Evolutionary conservation across 1,140 invertebrate species (phyloP).

Genomic region (Antheraea pernyi): DNA sequence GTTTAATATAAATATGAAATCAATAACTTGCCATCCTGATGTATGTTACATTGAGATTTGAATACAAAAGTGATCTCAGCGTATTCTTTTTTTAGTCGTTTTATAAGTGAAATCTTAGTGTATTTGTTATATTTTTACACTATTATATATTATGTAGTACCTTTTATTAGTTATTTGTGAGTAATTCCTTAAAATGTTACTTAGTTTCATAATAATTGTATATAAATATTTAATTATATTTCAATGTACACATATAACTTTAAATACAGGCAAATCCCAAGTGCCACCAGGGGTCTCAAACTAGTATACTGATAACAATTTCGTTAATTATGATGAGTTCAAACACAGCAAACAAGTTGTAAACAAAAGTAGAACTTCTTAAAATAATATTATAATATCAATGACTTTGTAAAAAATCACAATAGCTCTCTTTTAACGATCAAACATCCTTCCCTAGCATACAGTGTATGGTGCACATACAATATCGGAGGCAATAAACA

Average conservation of each 20-base stretch:
- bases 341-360: constrained; percentile 65
- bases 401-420: constrained; percentile 28
- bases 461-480: constrained; percentile 15
- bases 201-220: too few species aligned
- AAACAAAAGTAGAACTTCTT: constrained; percentile 59
- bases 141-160: too few species aligned
- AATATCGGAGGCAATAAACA: constrained; percentile 46
- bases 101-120: too few species aligned
- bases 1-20: constrained; percentile 53
- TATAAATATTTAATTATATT: too few species aligned
- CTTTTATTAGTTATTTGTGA: too few species aligned
- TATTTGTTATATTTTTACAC: too few species aligned
- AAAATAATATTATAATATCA: constrained; percentile 36
- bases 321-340: constrained; percentile 47
- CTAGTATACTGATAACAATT: constrained; percentile 11
- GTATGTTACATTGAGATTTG: not conserved
- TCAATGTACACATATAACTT: not conserved
- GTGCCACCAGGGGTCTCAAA: constrained; percentile 14
- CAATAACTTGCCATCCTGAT: constrained; percentile 38
- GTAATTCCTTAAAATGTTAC: too few species aligned
- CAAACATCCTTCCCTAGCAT: constrained; percentile 22
- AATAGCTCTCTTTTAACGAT: constrained; percentile 18
- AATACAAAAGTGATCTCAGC: too few species aligned
- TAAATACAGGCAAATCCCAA: not conserved
- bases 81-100: too few species aligned